These are phyloP conservation scores for Manduca sexta DNA, from an alignment of 1,140 invertebrate species.

Conservation along the genomic window DNA sequence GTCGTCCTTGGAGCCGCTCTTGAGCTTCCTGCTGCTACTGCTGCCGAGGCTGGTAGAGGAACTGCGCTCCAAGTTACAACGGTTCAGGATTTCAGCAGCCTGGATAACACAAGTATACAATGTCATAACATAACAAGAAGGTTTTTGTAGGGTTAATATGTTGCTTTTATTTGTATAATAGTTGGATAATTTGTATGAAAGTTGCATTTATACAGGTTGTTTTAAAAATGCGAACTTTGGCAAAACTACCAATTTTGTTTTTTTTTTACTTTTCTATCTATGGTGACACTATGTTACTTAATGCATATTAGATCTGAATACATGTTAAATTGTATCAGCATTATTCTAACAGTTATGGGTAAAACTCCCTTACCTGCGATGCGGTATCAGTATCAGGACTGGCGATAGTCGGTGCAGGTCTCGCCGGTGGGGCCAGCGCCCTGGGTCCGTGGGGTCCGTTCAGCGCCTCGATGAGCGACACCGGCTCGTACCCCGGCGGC, in stretches of 20 bases:
- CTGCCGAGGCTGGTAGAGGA: constrained; percentile 63
- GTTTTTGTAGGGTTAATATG: no score
- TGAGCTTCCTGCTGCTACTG: constrained; percentile 38
- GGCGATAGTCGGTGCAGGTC: constrained; percentile 63
- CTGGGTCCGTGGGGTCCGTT: constrained; percentile 89
- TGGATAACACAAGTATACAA: constrained; percentile 22
- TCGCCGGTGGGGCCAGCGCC: constrained; percentile 70
- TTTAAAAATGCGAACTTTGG: no score
- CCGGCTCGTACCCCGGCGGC: constrained; percentile 94
- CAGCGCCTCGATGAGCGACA: constrained; percentile 98
- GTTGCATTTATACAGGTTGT: no score
- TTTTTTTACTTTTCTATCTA: no score
- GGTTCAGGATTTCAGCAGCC: constrained; percentile 80
- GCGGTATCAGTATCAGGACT: constrained; percentile 74
- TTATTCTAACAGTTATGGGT: no score
- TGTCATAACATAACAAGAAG: no score
- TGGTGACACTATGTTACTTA: no score
- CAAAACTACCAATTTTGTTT: no score
- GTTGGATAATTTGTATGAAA: no score
- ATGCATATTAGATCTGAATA: no score
- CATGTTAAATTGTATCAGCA: no score
- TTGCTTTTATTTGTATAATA: no score
- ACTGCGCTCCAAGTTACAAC: constrained; percentile 70
- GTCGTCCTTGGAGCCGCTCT: constrained; percentile 41
- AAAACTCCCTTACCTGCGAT: constrained; percentile 32